phyloP scores from a whole-genome alignment of 1,140 invertebrate genomes.

The Polypedilum pembai region DNA sequence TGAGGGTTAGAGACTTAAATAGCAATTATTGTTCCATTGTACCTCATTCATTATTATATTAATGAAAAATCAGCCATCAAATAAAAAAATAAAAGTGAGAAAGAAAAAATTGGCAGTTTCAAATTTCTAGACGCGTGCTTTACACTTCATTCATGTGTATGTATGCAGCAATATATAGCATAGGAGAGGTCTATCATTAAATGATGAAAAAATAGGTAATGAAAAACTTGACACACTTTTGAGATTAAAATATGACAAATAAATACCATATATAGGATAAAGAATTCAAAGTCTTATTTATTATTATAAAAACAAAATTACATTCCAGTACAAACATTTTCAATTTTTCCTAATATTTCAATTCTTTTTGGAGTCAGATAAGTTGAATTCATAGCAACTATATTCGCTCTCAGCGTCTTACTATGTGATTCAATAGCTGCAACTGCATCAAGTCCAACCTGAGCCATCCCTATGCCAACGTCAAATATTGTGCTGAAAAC shows the following conservation, averaged over 20 bases:
- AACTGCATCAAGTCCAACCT: background rate
- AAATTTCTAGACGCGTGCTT: conserved; percentile 17
- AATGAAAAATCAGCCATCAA: background rate
- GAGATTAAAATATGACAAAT: too few relatives aligned
- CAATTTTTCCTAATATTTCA: background rate
- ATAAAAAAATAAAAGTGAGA: background rate
- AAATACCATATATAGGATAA: background rate
- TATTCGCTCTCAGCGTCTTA: background rate
- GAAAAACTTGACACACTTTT: too few relatives aligned
- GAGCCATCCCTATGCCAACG: background rate
- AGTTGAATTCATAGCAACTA: background rate
- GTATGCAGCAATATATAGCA: background rate
- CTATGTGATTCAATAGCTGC: background rate
- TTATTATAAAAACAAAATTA: background rate
- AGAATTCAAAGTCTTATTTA: background rate
- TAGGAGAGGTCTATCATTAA: too few relatives aligned
- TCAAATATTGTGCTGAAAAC: background rate
- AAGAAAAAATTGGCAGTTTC: conserved; percentile 20
- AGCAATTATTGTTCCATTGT: conserved; percentile 19
- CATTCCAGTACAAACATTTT: background rate
- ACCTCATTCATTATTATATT: background rate
- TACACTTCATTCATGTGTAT: background rate
- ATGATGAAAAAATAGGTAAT: too few relatives aligned
- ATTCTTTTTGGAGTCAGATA: background rate
- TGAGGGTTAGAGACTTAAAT: background rate